Evolutionary conservation across 2,797 vertebrate genomes (phyloP).

Genomic region (Mareca penelope): DNA sequence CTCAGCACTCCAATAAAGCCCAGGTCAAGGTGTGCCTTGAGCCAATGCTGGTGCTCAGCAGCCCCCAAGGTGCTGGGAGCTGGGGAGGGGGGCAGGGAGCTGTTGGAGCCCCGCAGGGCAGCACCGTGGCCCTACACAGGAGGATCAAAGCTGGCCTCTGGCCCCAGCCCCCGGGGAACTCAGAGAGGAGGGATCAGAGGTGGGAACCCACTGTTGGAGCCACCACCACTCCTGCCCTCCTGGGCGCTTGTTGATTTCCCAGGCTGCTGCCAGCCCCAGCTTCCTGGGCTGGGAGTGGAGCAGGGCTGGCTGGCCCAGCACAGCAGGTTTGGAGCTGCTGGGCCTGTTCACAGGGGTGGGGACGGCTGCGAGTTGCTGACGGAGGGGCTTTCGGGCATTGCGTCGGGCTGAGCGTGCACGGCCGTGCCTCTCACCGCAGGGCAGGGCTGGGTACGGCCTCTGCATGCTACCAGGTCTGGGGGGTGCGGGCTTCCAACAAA

Average conservation of each 20-base stretch:
- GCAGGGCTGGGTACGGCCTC: neutral
- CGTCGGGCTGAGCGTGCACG: neutral
- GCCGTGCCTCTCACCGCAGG: neutral
- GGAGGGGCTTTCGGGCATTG: neutral
- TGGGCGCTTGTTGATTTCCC: neutral
- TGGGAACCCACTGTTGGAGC: neutral
- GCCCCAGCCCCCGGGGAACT: neutral
- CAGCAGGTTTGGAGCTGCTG: neutral
- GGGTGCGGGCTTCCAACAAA: neutral
- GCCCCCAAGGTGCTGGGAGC: accelerated
- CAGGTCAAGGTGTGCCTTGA: neutral
- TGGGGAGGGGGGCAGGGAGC: neutral
- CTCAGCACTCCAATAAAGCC: neutral
- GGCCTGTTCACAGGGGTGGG: neutral
- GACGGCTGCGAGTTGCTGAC: neutral
- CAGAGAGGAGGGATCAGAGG: accelerated
- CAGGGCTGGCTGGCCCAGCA: accelerated
- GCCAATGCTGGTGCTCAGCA: neutral
- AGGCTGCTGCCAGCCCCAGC: neutral
- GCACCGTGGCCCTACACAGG: accelerated
- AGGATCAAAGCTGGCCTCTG: neutral
- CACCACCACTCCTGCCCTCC: accelerated
- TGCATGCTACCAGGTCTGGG: accelerated
- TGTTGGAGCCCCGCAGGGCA: neutral
- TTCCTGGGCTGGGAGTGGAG: neutral